Evolutionary conservation across 2,888 invertebrate genomes (phyloP).

Genomic region (Theodoxus fluviatilis): DNA sequence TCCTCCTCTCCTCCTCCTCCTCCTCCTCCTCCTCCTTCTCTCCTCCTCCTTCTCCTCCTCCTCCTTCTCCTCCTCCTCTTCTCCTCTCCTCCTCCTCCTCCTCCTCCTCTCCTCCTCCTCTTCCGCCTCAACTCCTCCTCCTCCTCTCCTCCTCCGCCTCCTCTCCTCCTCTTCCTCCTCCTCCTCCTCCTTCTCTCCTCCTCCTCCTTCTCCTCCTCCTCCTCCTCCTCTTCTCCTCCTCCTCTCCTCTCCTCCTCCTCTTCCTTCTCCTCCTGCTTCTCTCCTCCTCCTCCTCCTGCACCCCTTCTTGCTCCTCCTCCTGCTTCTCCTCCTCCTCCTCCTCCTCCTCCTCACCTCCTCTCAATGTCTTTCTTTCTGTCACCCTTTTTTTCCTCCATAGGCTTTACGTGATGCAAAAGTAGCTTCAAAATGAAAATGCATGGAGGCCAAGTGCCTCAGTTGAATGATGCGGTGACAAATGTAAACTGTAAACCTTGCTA

Average conservation of each 20-base stretch:
- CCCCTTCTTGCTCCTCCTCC: constrained; percentile 6
- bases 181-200: constrained; percentile 1
- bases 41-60: background rate
- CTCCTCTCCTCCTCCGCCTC: background rate
- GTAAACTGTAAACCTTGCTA: too few relatives aligned
- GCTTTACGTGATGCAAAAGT: too few relatives aligned
- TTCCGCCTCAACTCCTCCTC: background rate
- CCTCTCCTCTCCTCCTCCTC: constrained; percentile 15
- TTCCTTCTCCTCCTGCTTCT: constrained; percentile 17
- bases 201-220: background rate
- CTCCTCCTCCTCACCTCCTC: background rate
- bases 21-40: background rate
- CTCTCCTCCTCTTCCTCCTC: background rate
- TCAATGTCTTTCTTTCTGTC: background rate
- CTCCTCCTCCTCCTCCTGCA: constrained; percentile 10
- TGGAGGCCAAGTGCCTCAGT: too few relatives aligned
- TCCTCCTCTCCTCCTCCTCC: constrained; percentile 8
- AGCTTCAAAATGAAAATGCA: too few relatives aligned
- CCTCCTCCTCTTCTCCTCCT: background rate
- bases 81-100: background rate
- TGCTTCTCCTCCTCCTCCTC: background rate
- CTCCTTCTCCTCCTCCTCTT: background rate
- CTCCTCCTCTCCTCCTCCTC: background rate
- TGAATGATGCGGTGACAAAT: too few relatives aligned
- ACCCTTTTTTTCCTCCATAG: background rate